A percentile compares a stretch with the other conserved stretches of the same genome.
Conservation (phyloP, 2,888 invertebrate species). For the Heliconius ethilla region DNA sequence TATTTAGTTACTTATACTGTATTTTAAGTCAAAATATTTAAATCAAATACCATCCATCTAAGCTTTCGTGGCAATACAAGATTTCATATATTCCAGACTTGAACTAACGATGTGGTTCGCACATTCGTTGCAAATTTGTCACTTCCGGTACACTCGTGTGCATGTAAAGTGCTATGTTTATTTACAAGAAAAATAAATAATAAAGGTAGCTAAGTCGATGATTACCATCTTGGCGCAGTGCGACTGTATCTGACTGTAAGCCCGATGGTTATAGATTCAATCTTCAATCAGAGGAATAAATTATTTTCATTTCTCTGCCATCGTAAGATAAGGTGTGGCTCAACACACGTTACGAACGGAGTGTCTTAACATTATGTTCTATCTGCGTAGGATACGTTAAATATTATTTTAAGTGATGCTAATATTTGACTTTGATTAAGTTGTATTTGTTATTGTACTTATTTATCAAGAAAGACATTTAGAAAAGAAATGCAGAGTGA, state of each 20-base stretch:
- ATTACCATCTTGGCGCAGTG: not conserved
- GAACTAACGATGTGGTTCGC: constrained; percentile 28
- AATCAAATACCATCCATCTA: constrained; percentile 6
- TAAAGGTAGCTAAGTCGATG: not conserved
- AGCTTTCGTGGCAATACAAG: constrained; percentile 2
- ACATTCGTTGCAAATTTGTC: constrained; percentile 24
- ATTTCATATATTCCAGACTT: constrained; percentile 21
- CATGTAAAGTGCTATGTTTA: not conserved
- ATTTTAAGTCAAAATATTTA: constrained; percentile 16
- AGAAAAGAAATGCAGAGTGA: no score
- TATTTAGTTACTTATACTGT: not conserved
- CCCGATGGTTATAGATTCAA: not conserved
- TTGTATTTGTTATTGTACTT: no score
- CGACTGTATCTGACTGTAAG: not conserved
- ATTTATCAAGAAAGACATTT: no score
- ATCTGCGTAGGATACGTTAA: no score
- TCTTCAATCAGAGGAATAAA: not conserved
- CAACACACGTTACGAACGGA: no score
- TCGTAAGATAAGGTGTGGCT: no score
- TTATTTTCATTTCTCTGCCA: not conserved
- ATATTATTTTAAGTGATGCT: no score
- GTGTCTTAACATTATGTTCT: no score
- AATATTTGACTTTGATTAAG: no score
- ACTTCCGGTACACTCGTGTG: constrained; percentile 5
- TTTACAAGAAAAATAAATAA: not conserved